These are phyloP conservation scores for Dusona sp. DNA, from an alignment of 2,888 invertebrate genomes.

Conservation along the genomic window DNA sequence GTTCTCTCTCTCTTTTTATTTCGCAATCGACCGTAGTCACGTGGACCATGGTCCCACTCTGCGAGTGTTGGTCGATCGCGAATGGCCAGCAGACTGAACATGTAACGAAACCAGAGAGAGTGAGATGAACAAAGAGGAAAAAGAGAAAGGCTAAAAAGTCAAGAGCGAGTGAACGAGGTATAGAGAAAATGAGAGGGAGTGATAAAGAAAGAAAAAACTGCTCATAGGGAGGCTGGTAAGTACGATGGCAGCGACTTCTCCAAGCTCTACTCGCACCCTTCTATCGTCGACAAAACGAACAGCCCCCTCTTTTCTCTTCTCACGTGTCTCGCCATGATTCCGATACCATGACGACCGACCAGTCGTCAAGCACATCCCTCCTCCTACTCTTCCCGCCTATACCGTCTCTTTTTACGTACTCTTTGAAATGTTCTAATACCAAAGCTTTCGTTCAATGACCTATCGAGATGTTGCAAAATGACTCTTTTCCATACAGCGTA, in stretches of 20 bases:
- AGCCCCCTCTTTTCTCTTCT: constrained; percentile 41
- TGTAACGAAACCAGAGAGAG: constrained; percentile 47
- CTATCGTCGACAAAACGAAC: constrained; percentile 48
- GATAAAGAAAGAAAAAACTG: background rate
- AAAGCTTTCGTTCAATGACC: constrained; percentile 55
- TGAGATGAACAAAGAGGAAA: constrained; percentile 4
- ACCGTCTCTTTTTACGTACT: constrained; percentile 4
- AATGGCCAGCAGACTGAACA: constrained; percentile 65
- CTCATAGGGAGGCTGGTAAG: constrained; percentile 11
- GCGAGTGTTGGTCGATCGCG: constrained; percentile 57
- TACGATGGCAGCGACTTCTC: constrained; percentile 59
- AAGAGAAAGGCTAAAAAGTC: background rate
- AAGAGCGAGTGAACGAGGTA: constrained; percentile 15
- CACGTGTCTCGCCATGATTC: constrained; percentile 45
- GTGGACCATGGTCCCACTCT: constrained; percentile 47
- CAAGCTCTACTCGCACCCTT: constrained; percentile 60
- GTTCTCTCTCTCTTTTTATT: constrained; percentile 30
- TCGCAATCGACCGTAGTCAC: constrained; percentile 55
- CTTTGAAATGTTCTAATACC: constrained; percentile 51
- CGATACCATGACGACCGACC: constrained; percentile 72
- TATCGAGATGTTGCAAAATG: constrained; percentile 8
- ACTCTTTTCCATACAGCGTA: background rate
- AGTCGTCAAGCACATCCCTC: constrained; percentile 28
- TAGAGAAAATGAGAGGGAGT: background rate
- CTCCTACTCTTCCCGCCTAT: background rate